Percentiles rank a stretch among this genome's conserved stretches.
Conservation (phyloP, 2,797 vertebrate genomes). For the Microtus agrestis region DNA sequence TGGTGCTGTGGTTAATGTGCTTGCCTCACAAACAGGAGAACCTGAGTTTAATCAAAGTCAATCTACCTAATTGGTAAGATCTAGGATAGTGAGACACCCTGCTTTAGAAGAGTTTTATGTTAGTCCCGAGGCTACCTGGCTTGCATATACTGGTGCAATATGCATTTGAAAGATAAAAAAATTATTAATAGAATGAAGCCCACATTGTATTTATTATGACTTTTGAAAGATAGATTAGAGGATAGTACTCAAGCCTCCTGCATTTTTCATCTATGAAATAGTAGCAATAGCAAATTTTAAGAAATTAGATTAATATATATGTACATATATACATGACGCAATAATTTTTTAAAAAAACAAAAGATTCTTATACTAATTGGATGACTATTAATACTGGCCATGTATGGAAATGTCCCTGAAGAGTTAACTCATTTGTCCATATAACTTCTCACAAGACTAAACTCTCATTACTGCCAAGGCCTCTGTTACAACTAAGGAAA, state of each 20-base stretch:
- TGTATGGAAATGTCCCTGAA: conserved; percentile 7
- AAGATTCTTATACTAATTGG: not conserved
- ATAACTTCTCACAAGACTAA: not conserved
- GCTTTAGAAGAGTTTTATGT: not conserved
- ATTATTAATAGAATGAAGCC: not conserved
- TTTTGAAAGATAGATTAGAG: conserved; percentile 8
- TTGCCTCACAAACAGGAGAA: not conserved
- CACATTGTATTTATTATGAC: not conserved
- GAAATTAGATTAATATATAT: not conserved
- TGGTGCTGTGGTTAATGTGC: not conserved
- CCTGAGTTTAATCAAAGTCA: not conserved
- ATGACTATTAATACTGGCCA: not conserved
- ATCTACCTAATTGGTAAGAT: not conserved
- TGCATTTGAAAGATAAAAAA: not conserved
- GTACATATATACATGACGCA: not conserved
- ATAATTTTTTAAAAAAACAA: not conserved
- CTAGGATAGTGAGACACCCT: not conserved
- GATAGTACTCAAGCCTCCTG: not conserved
- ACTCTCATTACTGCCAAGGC: not conserved
- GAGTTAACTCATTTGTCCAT: not conserved
- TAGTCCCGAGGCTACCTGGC: not conserved
- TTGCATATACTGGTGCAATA: not conserved
- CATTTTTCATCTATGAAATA: not conserved
- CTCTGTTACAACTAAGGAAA: conserved; percentile 6
- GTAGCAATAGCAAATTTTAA: not conserved